Evolutionary conservation across 2,113 vertebrate genomes (phyloP), one percentile per base, ranked within the genome.

Genomic region (Dromiciops gliroides): DNA sequence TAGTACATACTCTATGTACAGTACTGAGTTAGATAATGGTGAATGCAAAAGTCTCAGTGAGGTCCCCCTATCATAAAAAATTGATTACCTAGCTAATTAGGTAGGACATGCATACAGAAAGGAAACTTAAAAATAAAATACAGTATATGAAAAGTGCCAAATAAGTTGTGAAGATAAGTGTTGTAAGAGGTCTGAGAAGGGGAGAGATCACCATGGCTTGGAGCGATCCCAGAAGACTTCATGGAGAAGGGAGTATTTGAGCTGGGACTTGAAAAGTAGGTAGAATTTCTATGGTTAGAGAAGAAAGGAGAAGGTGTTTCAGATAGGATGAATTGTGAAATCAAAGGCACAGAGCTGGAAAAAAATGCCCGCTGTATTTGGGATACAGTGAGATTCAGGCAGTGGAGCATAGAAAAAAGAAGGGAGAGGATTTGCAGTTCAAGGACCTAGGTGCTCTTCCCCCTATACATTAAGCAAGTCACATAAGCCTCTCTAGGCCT

Each of bases 121-220:
- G n/a, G 67, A 44, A 44, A 83, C 19, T 37, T 60, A 19, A 67
- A 67, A 67, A n/a, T 37, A 67, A 67, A 11, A 56, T 52, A 56
- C 28, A 31, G 28, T 60, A 31, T 31, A 44, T 83, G 7, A 83
- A 44, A 83, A 44, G 19, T 94, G 25, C 48, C 93, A 91, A 50
- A 96, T 89, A 97, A 94, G 96, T 93, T 89, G 94, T 93, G n/a
- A 51, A 96, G 92, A 95, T 93, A 48, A 97, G 51, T 94, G 92
- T 94, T 95, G 96, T 2, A 96, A 92, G 44, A 94, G 56, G 53
- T 94, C 67, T 93, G 31, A 96, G 93, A 49, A 93, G 10, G 10
- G 75, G 19, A 94, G 96, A 97, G 90, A 90, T 92, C 56, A 92
- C 24, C 91, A 92, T 90, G 37, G 31, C 22, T 56, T 56, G 52